Conservation (phyloP, 2,797 vertebrate species). For the Molothrus aeneus region DNA sequence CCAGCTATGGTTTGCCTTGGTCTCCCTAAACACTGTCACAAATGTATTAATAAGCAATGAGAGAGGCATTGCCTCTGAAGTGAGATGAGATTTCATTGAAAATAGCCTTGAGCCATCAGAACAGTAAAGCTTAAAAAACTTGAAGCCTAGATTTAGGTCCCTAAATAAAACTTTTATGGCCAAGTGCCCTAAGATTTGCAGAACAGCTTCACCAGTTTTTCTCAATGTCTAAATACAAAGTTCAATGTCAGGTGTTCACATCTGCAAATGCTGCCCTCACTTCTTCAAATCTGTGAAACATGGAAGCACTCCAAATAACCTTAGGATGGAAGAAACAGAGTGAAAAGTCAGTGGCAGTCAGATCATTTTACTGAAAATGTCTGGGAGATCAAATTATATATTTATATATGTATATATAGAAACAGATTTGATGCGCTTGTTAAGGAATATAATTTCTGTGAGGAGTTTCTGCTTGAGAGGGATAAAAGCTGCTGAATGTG, state of each 20-base stretch:
- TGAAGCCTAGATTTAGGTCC: background rate
- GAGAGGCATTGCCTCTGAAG: background rate
- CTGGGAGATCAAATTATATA: background rate
- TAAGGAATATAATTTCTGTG: slow-evolving; percentile 13
- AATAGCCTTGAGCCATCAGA: background rate
- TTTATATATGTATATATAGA: slow-evolving; percentile 6
- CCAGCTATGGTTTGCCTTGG: background rate
- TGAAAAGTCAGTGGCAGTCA: slow-evolving; percentile 32
- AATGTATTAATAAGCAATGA: slow-evolving; percentile 13
- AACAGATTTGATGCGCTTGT: background rate
- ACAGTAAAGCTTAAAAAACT: background rate
- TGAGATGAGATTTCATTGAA: background rate
- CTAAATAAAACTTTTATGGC: background rate
- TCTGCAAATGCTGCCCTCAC: background rate
- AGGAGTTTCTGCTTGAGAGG: background rate
- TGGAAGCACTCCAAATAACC: background rate
- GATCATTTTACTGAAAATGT: slow-evolving; percentile 16
- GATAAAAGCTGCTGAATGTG: slow-evolving; percentile 21
- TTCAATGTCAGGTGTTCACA: background rate
- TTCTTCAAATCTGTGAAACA: background rate
- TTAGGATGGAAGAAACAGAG: background rate
- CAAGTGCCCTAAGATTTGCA: background rate
- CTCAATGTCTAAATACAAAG: background rate
- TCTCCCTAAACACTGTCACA: background rate
- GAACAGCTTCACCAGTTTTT: background rate